phyloP scores from a whole-genome alignment of 2,113 vertebrate genomes.

The Thamnophis sirtalis region DNA sequence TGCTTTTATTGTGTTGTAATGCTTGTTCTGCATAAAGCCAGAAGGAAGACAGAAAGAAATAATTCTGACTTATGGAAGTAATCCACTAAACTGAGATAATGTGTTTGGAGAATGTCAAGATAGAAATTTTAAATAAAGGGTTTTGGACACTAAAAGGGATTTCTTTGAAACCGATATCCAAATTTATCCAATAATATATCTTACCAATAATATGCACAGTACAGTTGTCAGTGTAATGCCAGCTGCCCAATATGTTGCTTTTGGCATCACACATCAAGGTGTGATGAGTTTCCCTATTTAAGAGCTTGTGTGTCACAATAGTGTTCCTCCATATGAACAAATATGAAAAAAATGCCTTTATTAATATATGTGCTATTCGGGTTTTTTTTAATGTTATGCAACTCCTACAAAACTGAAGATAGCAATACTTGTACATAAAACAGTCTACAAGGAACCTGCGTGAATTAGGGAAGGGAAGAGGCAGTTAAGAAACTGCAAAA shows the following conservation, averaged over 20 bases:
- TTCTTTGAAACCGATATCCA: not conserved
- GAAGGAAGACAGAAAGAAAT: not conserved
- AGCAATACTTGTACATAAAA: not conserved
- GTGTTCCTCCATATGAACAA: not conserved
- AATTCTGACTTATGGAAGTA: not conserved
- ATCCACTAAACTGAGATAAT: not conserved
- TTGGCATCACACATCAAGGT: not conserved
- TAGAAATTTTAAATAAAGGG: conserved; percentile 1
- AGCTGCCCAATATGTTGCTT: not conserved
- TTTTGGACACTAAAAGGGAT: not conserved
- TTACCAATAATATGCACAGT: not conserved
- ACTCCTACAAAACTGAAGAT: not conserved
- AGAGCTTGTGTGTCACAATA: not conserved
- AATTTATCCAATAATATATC: not conserved
- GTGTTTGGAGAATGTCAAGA: not conserved
- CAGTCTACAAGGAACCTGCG: not conserved
- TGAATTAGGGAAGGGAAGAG: not conserved
- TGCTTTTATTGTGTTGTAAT: not conserved
- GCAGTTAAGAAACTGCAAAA: not conserved
- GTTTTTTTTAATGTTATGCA: not conserved
- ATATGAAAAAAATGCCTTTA: not conserved
- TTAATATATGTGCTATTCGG: not conserved
- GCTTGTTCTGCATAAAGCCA: not conserved
- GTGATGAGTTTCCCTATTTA: not conserved
- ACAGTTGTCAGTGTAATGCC: not conserved